These are phyloP conservation scores for Reinhardtius hippoglossoides DNA, from an alignment of 2,113 vertebrate species.

Conservation along the genomic window DNA sequence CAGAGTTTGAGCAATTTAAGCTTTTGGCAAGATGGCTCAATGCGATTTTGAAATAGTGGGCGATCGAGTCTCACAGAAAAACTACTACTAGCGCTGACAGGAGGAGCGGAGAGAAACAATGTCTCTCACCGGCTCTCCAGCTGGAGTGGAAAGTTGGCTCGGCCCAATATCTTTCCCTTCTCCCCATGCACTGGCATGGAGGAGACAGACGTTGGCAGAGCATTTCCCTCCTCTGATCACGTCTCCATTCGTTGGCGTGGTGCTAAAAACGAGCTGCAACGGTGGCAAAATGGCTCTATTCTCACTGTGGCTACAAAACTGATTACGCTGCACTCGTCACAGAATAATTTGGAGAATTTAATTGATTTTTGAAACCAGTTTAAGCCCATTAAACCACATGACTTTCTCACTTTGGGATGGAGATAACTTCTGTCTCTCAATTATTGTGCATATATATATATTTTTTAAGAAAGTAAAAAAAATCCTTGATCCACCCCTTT, in stretches of 20 bases:
- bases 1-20: slow-evolving; percentile 33
- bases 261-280: slow-evolving; percentile 48
- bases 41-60: slow-evolving; percentile 44
- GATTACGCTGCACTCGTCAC: slow-evolving; percentile 10
- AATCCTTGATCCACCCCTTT: too few species aligned
- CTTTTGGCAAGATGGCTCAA: slow-evolving; percentile 34
- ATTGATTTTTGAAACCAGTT: neutral
- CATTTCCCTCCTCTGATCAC: slow-evolving; percentile 65
- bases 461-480: too few species aligned
- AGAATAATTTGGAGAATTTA: neutral
- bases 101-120: slow-evolving; percentile 64
- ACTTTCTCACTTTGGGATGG: neutral
- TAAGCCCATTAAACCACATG: neutral
- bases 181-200: slow-evolving; percentile 70
- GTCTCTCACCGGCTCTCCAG: slow-evolving; percentile 73
- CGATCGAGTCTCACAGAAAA: slow-evolving; percentile 23
- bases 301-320: slow-evolving; percentile 27
- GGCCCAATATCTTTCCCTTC: slow-evolving; percentile 61
- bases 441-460: neutral
- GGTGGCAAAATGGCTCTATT: slow-evolving; percentile 52
- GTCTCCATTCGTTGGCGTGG: slow-evolving; percentile 67
- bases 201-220: slow-evolving; percentile 61
- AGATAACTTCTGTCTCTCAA: neutral
- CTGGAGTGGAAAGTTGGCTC: slow-evolving; percentile 82
- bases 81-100: slow-evolving; percentile 51